Conservation (phyloP, 2,113 vertebrate species). For the Sisor rabdophorus region DNA sequence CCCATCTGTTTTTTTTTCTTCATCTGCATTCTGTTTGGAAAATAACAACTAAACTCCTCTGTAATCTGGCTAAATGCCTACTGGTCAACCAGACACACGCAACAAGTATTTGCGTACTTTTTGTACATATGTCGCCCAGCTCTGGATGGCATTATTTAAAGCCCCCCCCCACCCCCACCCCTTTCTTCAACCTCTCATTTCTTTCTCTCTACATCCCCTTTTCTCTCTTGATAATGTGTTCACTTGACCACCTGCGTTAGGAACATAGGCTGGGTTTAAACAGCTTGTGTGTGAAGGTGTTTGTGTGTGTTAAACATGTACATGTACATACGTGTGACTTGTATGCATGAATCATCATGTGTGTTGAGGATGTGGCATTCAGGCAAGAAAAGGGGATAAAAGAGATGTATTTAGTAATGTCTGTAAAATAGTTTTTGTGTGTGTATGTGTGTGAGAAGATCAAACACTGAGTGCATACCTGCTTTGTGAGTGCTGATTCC, state of each 20-base stretch:
- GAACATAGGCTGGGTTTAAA: constrained; percentile 29
- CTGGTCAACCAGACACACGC: constrained; percentile 47
- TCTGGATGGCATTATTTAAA: constrained; percentile 9
- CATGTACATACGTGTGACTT: background rate
- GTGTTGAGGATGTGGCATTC: constrained; percentile 47
- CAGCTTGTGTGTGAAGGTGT: constrained; percentile 54
- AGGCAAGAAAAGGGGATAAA: constrained; percentile 4
- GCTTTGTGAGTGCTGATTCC: constrained; percentile 64
- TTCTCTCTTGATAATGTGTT: constrained; percentile 33
- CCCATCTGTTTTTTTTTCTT: constrained; percentile 66
- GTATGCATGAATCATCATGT: constrained; percentile 37
- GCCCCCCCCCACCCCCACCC: background rate
- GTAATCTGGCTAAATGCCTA: constrained; percentile 70
- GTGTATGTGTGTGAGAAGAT: constrained; percentile 57
- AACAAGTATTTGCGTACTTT: constrained; percentile 16
- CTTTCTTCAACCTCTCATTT: constrained; percentile 57
- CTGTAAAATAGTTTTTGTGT: constrained; percentile 49
- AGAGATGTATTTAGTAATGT: constrained; percentile 29
- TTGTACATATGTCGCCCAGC: constrained; percentile 1
- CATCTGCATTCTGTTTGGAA: constrained; percentile 59
- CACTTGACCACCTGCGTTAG: constrained; percentile 63
- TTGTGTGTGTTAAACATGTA: background rate
- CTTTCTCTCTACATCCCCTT: constrained; percentile 49
- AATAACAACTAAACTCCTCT: constrained; percentile 71
- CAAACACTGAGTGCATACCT: constrained; percentile 74